A percentile compares a stretch with the other conserved stretches of the same genome.
phyloP scores from a whole-genome alignment of 2,888 invertebrate genomes.

The Tanypteryx hageni region DNA sequence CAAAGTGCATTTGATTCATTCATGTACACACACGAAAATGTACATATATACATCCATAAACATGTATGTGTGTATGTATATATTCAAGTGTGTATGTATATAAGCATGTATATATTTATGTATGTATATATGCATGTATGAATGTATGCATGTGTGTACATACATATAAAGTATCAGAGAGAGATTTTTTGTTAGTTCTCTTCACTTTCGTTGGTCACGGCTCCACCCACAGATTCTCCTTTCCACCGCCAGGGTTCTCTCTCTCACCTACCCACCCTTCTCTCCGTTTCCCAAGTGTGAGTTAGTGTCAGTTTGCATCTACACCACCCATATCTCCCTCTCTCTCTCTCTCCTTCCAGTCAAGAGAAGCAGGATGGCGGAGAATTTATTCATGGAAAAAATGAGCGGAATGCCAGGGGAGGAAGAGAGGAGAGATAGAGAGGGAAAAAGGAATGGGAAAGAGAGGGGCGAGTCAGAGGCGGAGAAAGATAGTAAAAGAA shows the following conservation, averaged over 20 bases:
- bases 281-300: background rate
- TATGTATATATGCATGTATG: background rate
- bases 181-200: background rate
- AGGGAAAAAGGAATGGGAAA: background rate
- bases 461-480: too few species aligned
- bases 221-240: background rate
- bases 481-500: too few species aligned
- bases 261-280: background rate
- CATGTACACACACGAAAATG: too few species aligned
- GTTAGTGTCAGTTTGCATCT: background rate
- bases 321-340: background rate
- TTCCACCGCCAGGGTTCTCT: background rate
- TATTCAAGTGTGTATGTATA: background rate
- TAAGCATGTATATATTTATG: background rate
- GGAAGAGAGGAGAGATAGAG: background rate
- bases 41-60: too few species aligned
- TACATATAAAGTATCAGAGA: background rate
- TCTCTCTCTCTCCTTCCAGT: background rate
- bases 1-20: too few species aligned
- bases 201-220: background rate
- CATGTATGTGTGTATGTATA: too few species aligned
- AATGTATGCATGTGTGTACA: background rate
- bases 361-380: slow-evolving; percentile 12
- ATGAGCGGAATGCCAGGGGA: background rate
- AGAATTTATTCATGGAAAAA: slow-evolving; percentile 27